Base-by-base conservation (phyloP, 30 jellyfish, hydroid and myxozoan genomes). In the Catostylus mosaicus region DNA sequence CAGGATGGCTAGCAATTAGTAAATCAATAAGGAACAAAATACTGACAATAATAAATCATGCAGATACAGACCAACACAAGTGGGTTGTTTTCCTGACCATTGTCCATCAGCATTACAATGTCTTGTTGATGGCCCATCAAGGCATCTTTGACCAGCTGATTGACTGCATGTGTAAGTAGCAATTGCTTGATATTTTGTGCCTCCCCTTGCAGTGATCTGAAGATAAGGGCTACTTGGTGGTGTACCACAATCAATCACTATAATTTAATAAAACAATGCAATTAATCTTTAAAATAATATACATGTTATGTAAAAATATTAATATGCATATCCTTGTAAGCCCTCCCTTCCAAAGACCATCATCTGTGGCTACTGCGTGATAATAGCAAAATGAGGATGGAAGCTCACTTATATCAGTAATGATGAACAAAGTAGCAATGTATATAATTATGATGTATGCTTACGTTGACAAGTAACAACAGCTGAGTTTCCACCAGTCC, bases 401-500 rank as follows among this genome's bases (percentile, higher is more conserved):
- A 40, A 40, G 54, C 7, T 14, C 54, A n/a, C n/a, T n/a, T n/a
- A n/a, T n/a, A n/a, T n/a, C n/a, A n/a, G n/a, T n/a, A n/a, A n/a
- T n/a, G n/a, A n/a, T n/a, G n/a, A n/a, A n/a, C n/a, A n/a, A n/a
- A n/a, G n/a, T n/a, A n/a, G n/a, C n/a, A n/a, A n/a, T n/a, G n/a
- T n/a, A n/a, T n/a, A n/a, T n/a, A n/a, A n/a, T n/a, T n/a, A n/a
- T n/a, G n/a, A n/a, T n/a, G n/a, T n/a, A 20, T 59, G 66, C 97
- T 40, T 60, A 90, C 98, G 24, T 73, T 79, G 27, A 48, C 98
- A 91, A 27, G 89, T 67, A 11, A 67, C 70, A 14, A 66, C 72
- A 9, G 95, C 98, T 27, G 89, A 27, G 45, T 80, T 87, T 86
- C 98, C 96, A 0, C 94, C 96, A 5, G 98, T 48, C 98, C 98